phyloP scores from a whole-genome alignment of 2,113 vertebrate genomes.

The Nyctereutes procyonoides region DNA sequence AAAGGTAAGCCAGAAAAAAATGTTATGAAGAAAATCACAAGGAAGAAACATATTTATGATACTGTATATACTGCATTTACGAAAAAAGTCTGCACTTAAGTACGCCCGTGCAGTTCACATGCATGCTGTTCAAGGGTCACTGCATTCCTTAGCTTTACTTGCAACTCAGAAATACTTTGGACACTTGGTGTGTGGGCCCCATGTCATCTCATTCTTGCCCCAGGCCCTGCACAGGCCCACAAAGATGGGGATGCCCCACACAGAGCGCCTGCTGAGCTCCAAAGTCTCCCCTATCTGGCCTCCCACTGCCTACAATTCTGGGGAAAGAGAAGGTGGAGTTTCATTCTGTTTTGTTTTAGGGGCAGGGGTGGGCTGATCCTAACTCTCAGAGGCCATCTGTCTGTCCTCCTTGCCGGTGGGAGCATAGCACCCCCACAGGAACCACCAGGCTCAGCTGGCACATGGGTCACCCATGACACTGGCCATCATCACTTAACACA shows the following conservation, averaged over 20 bases:
- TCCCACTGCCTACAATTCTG: fast-evolving
- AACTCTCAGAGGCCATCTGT: not conserved
- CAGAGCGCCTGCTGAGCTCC: not conserved
- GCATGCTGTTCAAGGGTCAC: not conserved
- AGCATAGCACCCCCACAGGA: not conserved
- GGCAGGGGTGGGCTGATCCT: not conserved
- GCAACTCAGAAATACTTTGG: not conserved
- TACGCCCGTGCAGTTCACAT: not conserved
- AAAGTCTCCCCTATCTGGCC: not conserved
- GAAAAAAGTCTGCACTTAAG: not conserved
- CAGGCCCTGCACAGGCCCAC: too few species aligned
- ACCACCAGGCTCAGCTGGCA: not conserved
- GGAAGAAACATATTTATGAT: not conserved
- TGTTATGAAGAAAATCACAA: not conserved
- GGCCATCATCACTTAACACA: not conserved
- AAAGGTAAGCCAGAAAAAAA: not conserved
- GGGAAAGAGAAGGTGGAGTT: not conserved
- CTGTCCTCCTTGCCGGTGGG: not conserved
- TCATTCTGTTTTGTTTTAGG: not conserved
- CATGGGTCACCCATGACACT: not conserved
- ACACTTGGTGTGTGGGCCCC: not conserved
- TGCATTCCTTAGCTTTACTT: not conserved
- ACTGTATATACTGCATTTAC: fast-evolving
- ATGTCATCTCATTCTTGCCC: not conserved
- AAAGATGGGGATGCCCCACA: not conserved